phyloP scores from a whole-genome alignment of 2,888 invertebrate species.

The Leptopilina drosophilae region DNA sequence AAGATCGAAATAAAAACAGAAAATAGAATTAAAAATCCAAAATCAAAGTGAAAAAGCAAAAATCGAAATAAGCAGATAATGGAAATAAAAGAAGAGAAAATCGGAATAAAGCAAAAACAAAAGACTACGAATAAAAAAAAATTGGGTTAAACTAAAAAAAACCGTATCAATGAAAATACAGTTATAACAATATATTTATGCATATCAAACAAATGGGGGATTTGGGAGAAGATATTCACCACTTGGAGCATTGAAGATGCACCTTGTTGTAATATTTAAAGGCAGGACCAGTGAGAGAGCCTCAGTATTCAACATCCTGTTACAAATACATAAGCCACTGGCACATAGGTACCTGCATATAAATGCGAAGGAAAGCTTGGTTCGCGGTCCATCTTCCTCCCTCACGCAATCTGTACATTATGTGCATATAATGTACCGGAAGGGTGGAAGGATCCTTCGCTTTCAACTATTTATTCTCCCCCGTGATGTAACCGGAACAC shows the following conservation, averaged over 20 bases:
- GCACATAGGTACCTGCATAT: conserved; percentile 32
- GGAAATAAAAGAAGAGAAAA: too few relatives aligned
- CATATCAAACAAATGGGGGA: not conserved
- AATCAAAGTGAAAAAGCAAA: too few relatives aligned
- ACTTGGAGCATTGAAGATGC: conserved; percentile 8
- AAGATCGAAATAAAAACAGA: too few relatives aligned
- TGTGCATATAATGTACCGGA: conserved; percentile 28
- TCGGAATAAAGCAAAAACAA: too few relatives aligned
- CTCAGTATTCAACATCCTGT: conserved; percentile 27
- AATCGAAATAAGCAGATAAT: too few relatives aligned
- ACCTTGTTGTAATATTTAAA: conserved; percentile 25
- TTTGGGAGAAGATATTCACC: conserved; percentile 31
- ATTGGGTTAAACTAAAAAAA: too few relatives aligned
- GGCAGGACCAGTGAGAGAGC: not conserved
- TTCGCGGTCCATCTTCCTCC: conserved; percentile 38
- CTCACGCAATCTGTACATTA: conserved; percentile 43
- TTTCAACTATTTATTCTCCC: conserved; percentile 63
- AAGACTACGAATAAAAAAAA: too few relatives aligned
- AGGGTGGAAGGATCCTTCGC: conserved; percentile 53
- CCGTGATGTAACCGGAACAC: conserved; percentile 63
- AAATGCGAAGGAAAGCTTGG: conserved; percentile 23
- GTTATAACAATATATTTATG: not conserved
- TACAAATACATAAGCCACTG: conserved; percentile 35
- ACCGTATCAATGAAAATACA: not conserved
- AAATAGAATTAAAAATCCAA: too few relatives aligned